phyloP scores from a whole-genome alignment of 2,888 invertebrate species.

The Ophonus ardosiacus region DNA sequence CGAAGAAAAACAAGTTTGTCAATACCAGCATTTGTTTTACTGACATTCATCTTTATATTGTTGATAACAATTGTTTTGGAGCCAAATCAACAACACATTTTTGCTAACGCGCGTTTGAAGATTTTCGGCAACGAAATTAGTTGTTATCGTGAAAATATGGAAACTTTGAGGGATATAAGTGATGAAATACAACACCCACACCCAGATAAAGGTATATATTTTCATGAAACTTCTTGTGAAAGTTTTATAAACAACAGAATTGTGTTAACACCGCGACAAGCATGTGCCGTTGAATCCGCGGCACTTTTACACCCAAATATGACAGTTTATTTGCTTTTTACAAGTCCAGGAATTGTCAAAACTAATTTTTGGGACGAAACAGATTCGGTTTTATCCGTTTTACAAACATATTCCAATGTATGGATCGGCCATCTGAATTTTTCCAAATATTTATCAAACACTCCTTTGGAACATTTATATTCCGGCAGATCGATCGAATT shows the following conservation, averaged over 20 bases:
- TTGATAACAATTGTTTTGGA: constrained; percentile 6
- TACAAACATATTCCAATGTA: constrained; percentile 77
- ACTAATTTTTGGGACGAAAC: constrained; percentile 64
- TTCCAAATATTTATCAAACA: constrained; percentile 77
- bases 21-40: neutral
- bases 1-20: neutral
- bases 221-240: constrained; percentile 83
- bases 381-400: constrained; percentile 72
- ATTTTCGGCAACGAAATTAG: constrained; percentile 66
- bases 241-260: constrained; percentile 73
- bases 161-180: constrained; percentile 71
- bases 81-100: neutral
- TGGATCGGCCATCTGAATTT: constrained; percentile 77
- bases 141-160: constrained; percentile 69
- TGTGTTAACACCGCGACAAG: constrained; percentile 78
- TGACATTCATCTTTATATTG: neutral
- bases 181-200: constrained; percentile 69
- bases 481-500: constrained; percentile 75
- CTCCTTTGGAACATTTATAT: constrained; percentile 80
- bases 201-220: constrained; percentile 79
- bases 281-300: constrained; percentile 84
- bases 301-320: constrained; percentile 80
- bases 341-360: constrained; percentile 74
- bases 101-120: constrained; percentile 13
- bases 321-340: constrained; percentile 79